Evolutionary conservation across 2,113 vertebrate species (phyloP).

Genomic region (Cervus canadensis): DNA sequence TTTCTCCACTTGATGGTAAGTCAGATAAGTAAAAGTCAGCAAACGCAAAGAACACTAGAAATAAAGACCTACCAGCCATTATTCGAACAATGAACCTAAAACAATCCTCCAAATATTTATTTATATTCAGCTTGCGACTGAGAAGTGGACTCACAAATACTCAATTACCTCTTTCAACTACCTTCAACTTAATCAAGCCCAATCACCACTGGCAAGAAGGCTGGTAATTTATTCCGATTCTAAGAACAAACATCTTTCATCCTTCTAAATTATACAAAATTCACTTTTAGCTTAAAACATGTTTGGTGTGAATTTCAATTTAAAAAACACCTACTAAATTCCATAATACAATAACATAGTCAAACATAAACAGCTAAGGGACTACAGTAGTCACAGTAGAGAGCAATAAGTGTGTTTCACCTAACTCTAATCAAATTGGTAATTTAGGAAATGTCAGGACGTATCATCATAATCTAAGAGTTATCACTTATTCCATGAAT

Average conservation of each 20-base stretch:
- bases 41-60: constrained; percentile 4
- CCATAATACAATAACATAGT: not conserved
- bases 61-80: not conserved
- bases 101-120: not conserved
- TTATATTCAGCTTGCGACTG: not conserved
- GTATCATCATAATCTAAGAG: not conserved
- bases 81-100: not conserved
- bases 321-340: not conserved
- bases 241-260: not conserved
- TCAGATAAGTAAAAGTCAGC: not conserved
- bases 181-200: not conserved
- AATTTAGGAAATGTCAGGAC: not conserved
- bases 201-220: not conserved
- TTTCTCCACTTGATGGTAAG: not conserved
- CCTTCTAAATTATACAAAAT: not conserved
- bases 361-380: not conserved
- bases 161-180: not conserved
- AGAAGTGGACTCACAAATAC: not conserved
- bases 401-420: not conserved
- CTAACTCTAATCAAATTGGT: not conserved
- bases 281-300: not conserved
- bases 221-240: not conserved
- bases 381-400: not conserved
- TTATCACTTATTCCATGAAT: not conserved
- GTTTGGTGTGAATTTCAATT: not conserved